Conservation (phyloP, 2,797 vertebrate species). For the Poliocrania exsul region DNA sequence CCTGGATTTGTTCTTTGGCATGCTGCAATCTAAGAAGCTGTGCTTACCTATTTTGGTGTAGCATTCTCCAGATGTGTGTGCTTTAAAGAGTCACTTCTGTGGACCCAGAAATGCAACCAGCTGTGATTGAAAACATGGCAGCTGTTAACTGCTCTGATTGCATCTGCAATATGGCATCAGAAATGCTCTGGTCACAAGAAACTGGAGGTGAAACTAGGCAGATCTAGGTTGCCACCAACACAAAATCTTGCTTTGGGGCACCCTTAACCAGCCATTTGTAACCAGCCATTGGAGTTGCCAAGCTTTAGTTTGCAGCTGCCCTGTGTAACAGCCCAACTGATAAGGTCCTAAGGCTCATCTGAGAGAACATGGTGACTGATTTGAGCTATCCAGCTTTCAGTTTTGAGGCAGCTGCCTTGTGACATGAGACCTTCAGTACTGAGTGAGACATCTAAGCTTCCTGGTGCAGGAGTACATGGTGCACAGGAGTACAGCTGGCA, state of each 20-base stretch:
- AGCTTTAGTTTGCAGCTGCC: background rate
- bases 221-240: background rate
- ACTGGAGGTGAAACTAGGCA: background rate
- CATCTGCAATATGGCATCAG: background rate
- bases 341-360: background rate
- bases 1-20: background rate
- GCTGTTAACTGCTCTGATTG: background rate
- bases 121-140: background rate
- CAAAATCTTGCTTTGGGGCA: accelerated
- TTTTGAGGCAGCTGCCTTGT: background rate
- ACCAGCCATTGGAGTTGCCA: background rate
- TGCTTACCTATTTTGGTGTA: background rate
- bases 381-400: background rate
- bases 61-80: background rate
- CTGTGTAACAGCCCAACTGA: background rate
- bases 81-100: background rate
- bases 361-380: background rate
- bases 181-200: background rate
- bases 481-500: background rate
- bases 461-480: accelerated
- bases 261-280: background rate
- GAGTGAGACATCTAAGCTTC: background rate
- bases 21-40: background rate
- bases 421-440: background rate
- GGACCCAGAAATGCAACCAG: background rate